Evolutionary conservation across 30 jellyfish, hydroid and myxozoan genomes (phyloP).

Genomic region (Calvadosia cruxmelitensis): DNA sequence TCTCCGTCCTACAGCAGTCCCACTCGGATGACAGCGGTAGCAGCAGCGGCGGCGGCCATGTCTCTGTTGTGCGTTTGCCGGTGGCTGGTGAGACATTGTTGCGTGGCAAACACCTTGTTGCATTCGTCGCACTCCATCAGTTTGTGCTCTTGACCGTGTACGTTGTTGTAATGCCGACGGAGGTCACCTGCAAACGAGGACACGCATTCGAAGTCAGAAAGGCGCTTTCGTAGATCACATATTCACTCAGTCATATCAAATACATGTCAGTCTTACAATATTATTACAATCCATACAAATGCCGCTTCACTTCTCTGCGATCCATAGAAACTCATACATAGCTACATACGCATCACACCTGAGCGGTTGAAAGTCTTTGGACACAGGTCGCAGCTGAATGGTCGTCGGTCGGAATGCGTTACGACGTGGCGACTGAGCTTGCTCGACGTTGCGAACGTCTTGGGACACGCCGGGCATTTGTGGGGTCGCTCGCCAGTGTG

Average conservation of each 20-base stretch:
- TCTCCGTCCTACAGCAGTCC: no score
- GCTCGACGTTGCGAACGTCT: conserved; percentile 95
- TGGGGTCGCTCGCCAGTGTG: conserved; percentile 98
- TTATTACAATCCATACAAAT: no score
- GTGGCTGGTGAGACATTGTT: conserved; percentile 52
- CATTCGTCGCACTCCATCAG: conserved; percentile 77
- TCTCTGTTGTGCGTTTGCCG: conserved; percentile 55
- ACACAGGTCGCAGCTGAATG: conserved; percentile 80
- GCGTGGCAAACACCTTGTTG: conserved; percentile 81
- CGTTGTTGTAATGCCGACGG: conserved; percentile 78
- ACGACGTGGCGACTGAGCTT: conserved; percentile 93
- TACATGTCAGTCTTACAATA: no score
- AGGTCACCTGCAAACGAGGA: conserved; percentile 70
- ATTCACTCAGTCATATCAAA: no score
- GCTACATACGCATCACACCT: conserved; percentile 42
- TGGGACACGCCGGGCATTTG: conserved; percentile 82
- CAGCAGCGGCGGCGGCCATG: not conserved
- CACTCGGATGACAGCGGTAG: no score
- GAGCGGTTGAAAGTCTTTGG: conserved; percentile 92
- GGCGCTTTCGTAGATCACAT: no score
- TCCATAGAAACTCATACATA: no score
- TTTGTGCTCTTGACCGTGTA: conserved; percentile 53
- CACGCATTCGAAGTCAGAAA: no score
- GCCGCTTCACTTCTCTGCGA: no score
- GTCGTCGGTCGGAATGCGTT: conserved; percentile 89